Base-by-base conservation (phyloP, 2,113 vertebrate genomes). In the Aplodontia rufa region DNA sequence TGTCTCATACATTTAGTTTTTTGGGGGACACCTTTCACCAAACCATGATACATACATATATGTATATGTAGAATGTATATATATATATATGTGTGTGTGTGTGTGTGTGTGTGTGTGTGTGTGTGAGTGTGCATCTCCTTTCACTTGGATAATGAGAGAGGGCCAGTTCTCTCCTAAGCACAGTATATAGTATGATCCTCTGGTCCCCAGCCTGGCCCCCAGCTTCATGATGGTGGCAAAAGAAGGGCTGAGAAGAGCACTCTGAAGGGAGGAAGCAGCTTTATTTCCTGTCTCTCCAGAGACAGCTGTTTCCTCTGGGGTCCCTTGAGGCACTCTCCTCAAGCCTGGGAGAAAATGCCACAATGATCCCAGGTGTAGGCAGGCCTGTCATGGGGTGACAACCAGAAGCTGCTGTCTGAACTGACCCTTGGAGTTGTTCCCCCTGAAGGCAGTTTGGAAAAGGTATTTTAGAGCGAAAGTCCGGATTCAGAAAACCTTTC, bases 401-500 rank as follows among this genome's bases (percentile, higher is more conserved):
- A 53, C 14, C 71, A 87, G 75, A 82, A 93, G 66, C 20, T 42
- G 51, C 47, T 89, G 14, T 76, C 90, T 91, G 76, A 51, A 45
- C 8, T 90, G 86, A 90, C 95, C 92, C 81, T 47, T 69, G 76
- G 96, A 87, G 6, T 26, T 0, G 0, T 81, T 94, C 81, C 83
- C 85, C 64, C 55, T 62, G 55, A 68, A 94, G 80, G 83, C 93
- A 90, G 69, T 91, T 93, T 96, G 90, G 81, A 78, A 96, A 96
- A 97, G 93, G 88, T 95, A 98, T 94, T 96, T 97, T 60, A 80
- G 58, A 96, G 74, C 89, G 74, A 92, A 97, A 93, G 58, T 72
- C 90, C 84, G 1, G 0, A 90, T 92, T 94, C 95, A 97, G 96
- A 93, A 93, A 93, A 87, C 30, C 51, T 90, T 91, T 53, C 95